Conservation (phyloP, 2,888 invertebrate genomes). For the Miltochrista miniata region DNA sequence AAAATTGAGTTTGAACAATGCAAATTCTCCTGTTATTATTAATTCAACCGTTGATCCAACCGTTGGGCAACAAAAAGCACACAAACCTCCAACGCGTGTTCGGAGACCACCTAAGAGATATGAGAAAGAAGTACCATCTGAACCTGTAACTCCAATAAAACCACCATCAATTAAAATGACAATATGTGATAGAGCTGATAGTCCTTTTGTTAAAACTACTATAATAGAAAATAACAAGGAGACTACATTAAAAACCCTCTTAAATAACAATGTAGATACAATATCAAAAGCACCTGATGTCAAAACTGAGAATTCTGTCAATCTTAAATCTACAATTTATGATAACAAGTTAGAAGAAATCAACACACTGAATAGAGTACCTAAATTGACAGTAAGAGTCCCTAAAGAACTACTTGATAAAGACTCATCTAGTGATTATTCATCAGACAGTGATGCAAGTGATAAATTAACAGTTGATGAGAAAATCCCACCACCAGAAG, state of each 20-base stretch:
- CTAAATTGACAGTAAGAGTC: constrained; percentile 87
- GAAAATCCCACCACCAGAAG: constrained; percentile 52
- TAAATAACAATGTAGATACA: constrained; percentile 70
- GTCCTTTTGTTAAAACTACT: constrained; percentile 76
- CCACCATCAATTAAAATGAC: constrained; percentile 77
- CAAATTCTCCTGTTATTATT: constrained; percentile 77
- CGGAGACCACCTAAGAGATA: constrained; percentile 75
- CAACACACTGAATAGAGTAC: constrained; percentile 83
- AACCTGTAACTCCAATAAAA: constrained; percentile 45
- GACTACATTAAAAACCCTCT: constrained; percentile 61
- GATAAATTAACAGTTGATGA: constrained; percentile 85
- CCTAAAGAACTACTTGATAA: constrained; percentile 84
- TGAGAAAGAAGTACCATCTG: constrained; percentile 56
- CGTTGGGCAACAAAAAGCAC: constrained; percentile 61
- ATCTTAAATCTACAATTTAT: constrained; percentile 68
- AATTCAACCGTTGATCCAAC: constrained; percentile 80
- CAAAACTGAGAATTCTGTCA: constrained; percentile 67
- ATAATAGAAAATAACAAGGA: constrained; percentile 72
- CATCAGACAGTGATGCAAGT: constrained; percentile 84
- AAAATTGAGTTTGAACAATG: constrained; percentile 76
- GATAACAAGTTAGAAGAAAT: constrained; percentile 74
- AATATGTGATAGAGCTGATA: constrained; percentile 78
- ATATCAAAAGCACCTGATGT: constrained; percentile 50
- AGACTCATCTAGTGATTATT: constrained; percentile 79
- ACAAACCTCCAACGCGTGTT: constrained; percentile 68